Percentiles rank a stretch among this genome's conserved stretches.
Conservation (phyloP, 1,140 invertebrate genomes). For the Ooceraea biroi region DNA sequence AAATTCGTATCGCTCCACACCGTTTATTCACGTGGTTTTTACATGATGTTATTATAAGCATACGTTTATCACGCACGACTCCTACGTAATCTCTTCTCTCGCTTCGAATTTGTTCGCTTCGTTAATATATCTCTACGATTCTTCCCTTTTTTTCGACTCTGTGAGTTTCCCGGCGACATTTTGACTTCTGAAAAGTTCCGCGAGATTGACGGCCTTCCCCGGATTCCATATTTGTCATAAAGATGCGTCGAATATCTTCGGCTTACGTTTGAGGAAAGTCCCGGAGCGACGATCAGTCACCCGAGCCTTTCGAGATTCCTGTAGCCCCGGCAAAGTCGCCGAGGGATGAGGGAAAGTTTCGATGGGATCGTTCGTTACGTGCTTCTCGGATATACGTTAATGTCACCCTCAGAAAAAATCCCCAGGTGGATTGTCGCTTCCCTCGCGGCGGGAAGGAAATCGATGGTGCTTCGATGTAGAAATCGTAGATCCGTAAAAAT, state of each 20-base stretch:
- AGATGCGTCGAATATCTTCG: constrained; percentile 54
- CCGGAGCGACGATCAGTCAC: constrained; percentile 54
- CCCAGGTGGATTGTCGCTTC: not conserved
- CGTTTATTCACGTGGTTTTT: too few species aligned
- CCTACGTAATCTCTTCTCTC: not conserved
- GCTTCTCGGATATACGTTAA: constrained; percentile 56
- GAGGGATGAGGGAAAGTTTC: constrained; percentile 47
- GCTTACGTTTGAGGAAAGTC: constrained; percentile 52
- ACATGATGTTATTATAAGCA: not conserved
- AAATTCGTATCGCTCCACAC: not conserved
- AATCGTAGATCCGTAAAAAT: not conserved
- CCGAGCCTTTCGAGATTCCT: constrained; percentile 42
- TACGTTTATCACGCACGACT: not conserved
- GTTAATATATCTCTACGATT: not conserved
- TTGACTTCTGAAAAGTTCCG: constrained; percentile 31
- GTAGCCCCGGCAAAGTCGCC: constrained; percentile 8
- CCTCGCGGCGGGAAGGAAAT: not conserved
- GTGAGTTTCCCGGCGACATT: not conserved
- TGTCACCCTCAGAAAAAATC: constrained; percentile 21
- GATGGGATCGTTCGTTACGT: constrained; percentile 53
- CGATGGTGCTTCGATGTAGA: not conserved
- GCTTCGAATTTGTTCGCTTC: not conserved
- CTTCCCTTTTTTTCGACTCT: not conserved
- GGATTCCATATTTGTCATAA: constrained; percentile 58
- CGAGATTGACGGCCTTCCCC: constrained; percentile 31